Conservation (phyloP, 2,797 vertebrate species). For the Lepilemur septentrionalis region DNA sequence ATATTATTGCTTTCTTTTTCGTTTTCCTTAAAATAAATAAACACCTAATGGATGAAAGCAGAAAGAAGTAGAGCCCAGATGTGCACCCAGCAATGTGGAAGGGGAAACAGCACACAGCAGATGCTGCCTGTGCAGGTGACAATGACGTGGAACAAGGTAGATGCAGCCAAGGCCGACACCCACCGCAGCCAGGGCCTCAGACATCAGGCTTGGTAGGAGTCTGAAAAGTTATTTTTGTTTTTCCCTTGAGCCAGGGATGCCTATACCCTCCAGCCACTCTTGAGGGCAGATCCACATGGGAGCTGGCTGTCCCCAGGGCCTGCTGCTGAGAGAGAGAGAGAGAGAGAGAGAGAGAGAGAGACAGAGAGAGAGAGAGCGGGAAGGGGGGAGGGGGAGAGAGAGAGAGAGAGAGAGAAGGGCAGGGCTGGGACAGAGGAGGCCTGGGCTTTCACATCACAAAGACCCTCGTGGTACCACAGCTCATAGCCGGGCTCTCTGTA, state of each 20-base stretch:
- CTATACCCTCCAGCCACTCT: not conserved
- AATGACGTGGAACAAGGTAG: not conserved
- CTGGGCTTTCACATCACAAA: not conserved
- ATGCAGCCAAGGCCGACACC: not conserved
- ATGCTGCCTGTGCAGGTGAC: no score
- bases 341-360: no score
- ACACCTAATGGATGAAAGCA: not conserved
- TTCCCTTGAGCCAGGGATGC: not conserved
- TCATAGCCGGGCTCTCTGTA: not conserved
- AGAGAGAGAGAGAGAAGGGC: not conserved
- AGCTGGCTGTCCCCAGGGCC: not conserved
- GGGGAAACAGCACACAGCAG: not conserved
- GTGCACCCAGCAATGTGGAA: not conserved
- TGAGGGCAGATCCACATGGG: not conserved
- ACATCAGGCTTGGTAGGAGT: not conserved
- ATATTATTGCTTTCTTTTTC: not conserved
- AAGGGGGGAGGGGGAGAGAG: no score
- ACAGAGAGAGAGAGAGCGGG: no score
- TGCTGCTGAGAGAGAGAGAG: no score
- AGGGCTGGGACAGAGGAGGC: not conserved
- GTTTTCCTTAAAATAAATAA: conserved; percentile 17
- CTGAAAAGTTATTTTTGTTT: not conserved
- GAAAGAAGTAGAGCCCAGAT: not conserved
- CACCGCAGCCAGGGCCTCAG: not conserved
- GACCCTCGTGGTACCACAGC: not conserved